Evolutionary conservation across 2,797 vertebrate species (phyloP).

Genomic region (Argentina silus): DNA sequence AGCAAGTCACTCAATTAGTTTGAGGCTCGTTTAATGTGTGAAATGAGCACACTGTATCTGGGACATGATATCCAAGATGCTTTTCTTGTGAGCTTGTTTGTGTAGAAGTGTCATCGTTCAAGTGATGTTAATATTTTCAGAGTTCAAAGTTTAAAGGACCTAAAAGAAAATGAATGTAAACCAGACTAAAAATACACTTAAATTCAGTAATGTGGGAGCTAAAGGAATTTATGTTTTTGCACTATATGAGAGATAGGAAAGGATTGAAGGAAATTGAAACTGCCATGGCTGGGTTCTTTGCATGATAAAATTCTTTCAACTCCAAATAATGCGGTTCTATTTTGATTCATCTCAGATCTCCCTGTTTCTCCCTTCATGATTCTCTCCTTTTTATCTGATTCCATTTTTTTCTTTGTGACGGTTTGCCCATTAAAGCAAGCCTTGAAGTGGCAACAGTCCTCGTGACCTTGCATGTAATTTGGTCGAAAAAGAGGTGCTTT

Average conservation of each 20-base stretch:
- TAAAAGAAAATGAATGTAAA: slow-evolving; percentile 12
- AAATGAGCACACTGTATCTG: slow-evolving; percentile 19
- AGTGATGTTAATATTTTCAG: background rate
- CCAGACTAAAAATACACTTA: slow-evolving; percentile 13
- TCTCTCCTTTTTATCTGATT: background rate
- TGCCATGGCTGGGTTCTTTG: background rate
- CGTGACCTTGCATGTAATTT: slow-evolving; percentile 57
- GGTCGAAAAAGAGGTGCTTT: slow-evolving; percentile 54
- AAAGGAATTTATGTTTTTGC: background rate
- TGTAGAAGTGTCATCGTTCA: slow-evolving; percentile 11
- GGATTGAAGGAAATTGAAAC: background rate
- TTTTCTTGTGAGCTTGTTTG: slow-evolving; percentile 18
- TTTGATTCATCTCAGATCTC: background rate
- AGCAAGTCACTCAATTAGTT: slow-evolving; percentile 21
- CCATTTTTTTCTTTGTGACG: slow-evolving; percentile 38
- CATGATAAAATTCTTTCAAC: background rate
- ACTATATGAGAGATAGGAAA: background rate
- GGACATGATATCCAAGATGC: slow-evolving; percentile 18
- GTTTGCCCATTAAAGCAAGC: slow-evolving; percentile 11
- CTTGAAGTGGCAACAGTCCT: slow-evolving; percentile 44
- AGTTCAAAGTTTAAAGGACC: slow-evolving; percentile 6
- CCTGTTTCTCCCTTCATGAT: background rate
- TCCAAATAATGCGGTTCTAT: background rate
- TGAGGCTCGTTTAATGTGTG: slow-evolving; percentile 30
- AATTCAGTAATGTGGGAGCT: background rate